Percentiles rank a stretch among this genome's conserved stretches.
These are phyloP conservation scores for Rhineura floridana DNA, from an alignment of 2,113 vertebrate genomes.

Conservation along the genomic window DNA sequence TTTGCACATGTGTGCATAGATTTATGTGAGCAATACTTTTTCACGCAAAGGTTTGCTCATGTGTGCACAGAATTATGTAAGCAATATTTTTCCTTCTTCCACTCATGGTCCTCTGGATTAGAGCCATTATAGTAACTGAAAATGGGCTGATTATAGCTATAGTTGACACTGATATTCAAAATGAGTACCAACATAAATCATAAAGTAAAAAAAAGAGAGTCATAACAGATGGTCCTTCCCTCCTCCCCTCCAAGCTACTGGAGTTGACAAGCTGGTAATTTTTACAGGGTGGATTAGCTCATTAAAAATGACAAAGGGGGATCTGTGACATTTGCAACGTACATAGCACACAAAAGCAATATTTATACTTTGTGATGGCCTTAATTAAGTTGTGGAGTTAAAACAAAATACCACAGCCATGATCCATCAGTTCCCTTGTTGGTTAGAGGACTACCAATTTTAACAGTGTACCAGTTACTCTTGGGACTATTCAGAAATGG, in stretches of 20 bases:
- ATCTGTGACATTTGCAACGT: conserved; percentile 47
- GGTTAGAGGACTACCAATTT: not conserved
- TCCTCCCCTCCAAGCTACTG: conserved; percentile 21
- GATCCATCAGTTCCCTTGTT: not conserved
- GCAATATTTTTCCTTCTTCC: not conserved
- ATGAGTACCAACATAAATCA: not conserved
- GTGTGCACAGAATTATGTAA: not conserved
- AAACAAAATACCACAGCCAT: not conserved
- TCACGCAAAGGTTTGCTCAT: not conserved
- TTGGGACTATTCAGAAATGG: not conserved
- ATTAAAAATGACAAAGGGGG: conserved; percentile 24
- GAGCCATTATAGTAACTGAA: not conserved
- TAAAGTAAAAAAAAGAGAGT: conserved; percentile 42
- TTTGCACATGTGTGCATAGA: not conserved
- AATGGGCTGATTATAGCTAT: not conserved
- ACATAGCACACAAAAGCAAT: conserved; percentile 2
- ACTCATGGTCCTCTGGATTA: not conserved
- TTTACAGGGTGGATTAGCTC: conserved; percentile 53
- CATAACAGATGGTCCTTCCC: conserved; percentile 13
- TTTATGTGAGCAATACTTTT: not conserved
- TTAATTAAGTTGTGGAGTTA: conserved; percentile 36
- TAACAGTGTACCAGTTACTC: not conserved
- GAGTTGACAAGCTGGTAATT: conserved; percentile 47
- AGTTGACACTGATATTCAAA: conserved; percentile 27
- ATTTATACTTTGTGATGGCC: conserved; percentile 40